Evolutionary conservation across 2,113 vertebrate genomes (phyloP).

Genomic region (Megalops atlanticus): DNA sequence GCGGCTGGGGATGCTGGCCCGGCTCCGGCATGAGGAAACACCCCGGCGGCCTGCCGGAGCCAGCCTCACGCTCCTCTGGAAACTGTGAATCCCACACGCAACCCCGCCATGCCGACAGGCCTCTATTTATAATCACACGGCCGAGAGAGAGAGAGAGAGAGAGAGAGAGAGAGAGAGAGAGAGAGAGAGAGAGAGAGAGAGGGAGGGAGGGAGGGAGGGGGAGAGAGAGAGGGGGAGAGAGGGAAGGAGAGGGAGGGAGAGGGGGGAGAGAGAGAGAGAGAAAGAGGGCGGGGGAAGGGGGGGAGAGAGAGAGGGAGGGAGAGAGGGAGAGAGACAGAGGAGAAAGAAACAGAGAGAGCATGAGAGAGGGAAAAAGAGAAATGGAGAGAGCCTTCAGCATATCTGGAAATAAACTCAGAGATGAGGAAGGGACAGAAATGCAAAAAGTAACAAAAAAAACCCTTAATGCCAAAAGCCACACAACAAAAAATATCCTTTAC

Average conservation of each 20-base stretch:
- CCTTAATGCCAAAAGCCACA: not conserved
- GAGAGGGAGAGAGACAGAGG: constrained; percentile 3
- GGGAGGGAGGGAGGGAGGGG: not conserved
- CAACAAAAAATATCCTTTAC: not conserved
- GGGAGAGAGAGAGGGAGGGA: constrained; percentile 26
- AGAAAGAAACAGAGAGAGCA: constrained; percentile 21
- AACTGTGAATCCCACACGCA: constrained; percentile 30
- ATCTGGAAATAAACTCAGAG: not conserved
- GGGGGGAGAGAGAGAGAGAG: not conserved
- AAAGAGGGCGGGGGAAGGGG: not conserved
- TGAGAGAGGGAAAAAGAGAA: not conserved
- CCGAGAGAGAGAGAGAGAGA: not conserved
- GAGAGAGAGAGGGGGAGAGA: constrained; percentile 21
- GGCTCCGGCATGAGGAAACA: constrained; percentile 42
- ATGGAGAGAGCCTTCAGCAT: not conserved
- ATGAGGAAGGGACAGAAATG: not conserved
- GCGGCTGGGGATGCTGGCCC: constrained; percentile 32
- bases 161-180: constrained; percentile 13
- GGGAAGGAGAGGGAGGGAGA: not conserved
- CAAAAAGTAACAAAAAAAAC: too few relatives aligned
- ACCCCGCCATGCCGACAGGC: not conserved
- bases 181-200: constrained; percentile 12
- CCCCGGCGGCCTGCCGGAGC: constrained; percentile 22
- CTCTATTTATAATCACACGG: constrained; percentile 1
- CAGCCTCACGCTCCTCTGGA: constrained; percentile 9